Percentiles rank a stretch among this genome's conserved stretches.
These are phyloP conservation scores for Erythrocercus mccallii DNA, from an alignment of 2,113 vertebrate genomes.

Conservation along the genomic window DNA sequence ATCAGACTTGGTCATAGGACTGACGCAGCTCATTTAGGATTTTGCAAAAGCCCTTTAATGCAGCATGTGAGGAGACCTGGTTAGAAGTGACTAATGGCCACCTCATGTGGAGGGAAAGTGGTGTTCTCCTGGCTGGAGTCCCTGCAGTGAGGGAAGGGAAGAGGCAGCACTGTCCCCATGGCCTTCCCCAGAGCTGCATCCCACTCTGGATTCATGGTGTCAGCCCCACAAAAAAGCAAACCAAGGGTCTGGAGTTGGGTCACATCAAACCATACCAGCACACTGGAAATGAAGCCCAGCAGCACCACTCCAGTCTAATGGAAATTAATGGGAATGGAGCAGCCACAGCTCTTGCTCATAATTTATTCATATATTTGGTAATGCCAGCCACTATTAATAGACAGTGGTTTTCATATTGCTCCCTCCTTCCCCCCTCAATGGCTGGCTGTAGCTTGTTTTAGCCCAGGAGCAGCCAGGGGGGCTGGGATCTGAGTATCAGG, in stretches of 20 bases:
- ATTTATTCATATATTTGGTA: slow-evolving; percentile 37
- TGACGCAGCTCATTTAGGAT: not conserved
- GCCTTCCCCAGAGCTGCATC: not conserved
- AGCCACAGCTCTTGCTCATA: not conserved
- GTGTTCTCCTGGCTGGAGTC: not conserved
- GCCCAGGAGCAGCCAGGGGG: not conserved
- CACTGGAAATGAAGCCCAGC: not conserved
- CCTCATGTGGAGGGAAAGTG: not conserved
- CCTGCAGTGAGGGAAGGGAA: not conserved
- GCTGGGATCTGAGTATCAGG: not conserved
- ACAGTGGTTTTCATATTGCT: not conserved
- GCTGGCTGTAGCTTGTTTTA: not conserved
- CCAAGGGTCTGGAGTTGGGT: not conserved
- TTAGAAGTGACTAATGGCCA: not conserved
- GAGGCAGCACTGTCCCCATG: not conserved
- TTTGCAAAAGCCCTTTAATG: not conserved
- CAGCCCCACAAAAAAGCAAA: not conserved
- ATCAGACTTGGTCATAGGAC: not conserved
- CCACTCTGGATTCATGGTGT: rapidly evolving
- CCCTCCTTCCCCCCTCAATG: not conserved
- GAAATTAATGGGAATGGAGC: slow-evolving; percentile 18
- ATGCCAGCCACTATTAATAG: slow-evolving; percentile 24
- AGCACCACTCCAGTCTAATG: not conserved
- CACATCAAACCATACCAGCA: rapidly evolving
- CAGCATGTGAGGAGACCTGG: not conserved